Base-by-base conservation (phyloP, 53 echinoderm and acorn worm species). In the Echinarachnius parma region DNA sequence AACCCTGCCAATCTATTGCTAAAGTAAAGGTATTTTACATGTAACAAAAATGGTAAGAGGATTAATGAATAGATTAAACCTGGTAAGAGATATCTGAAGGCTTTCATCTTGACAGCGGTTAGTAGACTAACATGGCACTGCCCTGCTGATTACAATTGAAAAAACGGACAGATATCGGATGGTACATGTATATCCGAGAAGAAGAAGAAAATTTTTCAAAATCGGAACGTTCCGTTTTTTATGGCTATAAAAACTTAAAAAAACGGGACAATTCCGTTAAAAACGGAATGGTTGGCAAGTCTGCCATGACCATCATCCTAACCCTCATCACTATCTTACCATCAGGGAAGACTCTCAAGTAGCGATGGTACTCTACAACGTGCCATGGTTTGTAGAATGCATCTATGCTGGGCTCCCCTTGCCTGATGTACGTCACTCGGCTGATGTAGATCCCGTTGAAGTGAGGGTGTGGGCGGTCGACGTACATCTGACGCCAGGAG, bases 391-490 rank as follows among this genome's bases (percentile, higher is more conserved):
- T 53, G 59, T 96, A 96, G 48, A 86, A 62, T n/a, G 53, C 59
- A 66, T 96, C 91, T n/a, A 91, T 78, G 34, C 78, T 75, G 1
- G 84, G 71, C 62, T 88, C 91, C 9, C 96, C 96, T 39, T 91
- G 85, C 4, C 91, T 67, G 52, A 84, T 59, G 77, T 91, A 96
- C 2, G 91, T 77, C 8, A 70, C 79, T 30, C 77, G 81, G 49
- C 87, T 91, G 62, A 96, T 91, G 77, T 96, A 96, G 24, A 96
- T 66, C n/a, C 96, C 96, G 35, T 96, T 78, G 35, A 82, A 91
- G 50, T 71, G 69, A 9, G 88, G 81, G 48, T 91, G 96, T n/a
- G 96, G 91, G 23, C 91, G 75, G 29, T 82, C 59, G 0, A 96
- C 28, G 46, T 46, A 96, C 96, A 96, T 91, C 22, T 87, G 67